Conservation (phyloP, 23 tunicate genomes). For the Aplidium turbinatum region DNA sequence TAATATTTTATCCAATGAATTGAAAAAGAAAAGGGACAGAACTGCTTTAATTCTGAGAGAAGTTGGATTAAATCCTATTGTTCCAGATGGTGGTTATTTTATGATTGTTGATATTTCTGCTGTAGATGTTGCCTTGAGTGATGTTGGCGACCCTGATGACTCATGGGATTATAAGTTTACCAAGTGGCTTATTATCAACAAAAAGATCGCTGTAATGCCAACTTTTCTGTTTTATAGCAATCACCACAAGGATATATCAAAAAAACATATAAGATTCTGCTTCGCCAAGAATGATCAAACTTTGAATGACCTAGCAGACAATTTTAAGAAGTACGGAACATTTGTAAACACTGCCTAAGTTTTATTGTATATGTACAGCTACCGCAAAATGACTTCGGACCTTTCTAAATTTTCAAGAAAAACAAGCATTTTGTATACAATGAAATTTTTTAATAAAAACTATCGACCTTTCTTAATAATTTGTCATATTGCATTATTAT, state of each 20-base stretch:
- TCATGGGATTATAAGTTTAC: constrained; percentile 56
- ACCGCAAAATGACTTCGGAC: too few species aligned
- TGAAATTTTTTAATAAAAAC: too few species aligned
- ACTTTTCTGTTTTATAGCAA: constrained; percentile 54
- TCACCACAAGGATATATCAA: constrained; percentile 30
- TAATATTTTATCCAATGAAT: constrained; percentile 46
- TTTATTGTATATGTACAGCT: too few species aligned
- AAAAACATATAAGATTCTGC: constrained; percentile 70
- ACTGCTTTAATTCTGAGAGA: constrained; percentile 33
- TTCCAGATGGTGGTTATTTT: constrained; percentile 86
- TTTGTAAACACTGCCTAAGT: too few species aligned
- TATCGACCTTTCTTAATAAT: too few species aligned
- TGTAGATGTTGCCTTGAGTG: constrained; percentile 42
- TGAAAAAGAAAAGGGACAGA: constrained; percentile 63
- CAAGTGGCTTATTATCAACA: constrained; percentile 71
- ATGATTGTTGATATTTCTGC: constrained; percentile 69
- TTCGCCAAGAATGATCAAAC: constrained; percentile 73
- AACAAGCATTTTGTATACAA: too few species aligned
- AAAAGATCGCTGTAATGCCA: constrained; percentile 77
- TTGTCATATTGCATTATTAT: too few species aligned
- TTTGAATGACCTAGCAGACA: constrained; percentile 29
- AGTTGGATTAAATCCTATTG: constrained; percentile 71
- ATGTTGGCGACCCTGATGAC: constrained; percentile 23
- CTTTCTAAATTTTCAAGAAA: too few species aligned
- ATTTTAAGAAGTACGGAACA: constrained; percentile 55